Conservation (phyloP, 2,113 vertebrate species). For the Oxygymnocypris stewartii region DNA sequence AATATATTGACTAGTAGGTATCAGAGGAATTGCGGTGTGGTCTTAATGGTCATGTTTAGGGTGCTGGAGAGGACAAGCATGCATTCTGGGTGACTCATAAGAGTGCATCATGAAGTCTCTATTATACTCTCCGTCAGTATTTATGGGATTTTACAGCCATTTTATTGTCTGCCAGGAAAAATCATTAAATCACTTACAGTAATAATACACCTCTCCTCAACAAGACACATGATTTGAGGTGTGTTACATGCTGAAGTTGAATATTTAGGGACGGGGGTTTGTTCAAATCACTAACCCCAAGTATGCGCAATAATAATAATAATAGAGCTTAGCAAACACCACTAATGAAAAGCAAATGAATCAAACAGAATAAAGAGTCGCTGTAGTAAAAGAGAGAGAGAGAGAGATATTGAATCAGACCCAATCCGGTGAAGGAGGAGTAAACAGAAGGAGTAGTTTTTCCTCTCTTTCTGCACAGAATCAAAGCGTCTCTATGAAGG, state of each 20-base stretch:
- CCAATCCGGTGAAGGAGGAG: background rate
- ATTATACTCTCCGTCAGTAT: background rate
- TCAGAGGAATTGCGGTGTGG: no score
- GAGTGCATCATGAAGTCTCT: background rate
- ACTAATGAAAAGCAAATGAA: slow-evolving; percentile 4
- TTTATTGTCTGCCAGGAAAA: background rate
- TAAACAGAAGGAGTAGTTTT: background rate
- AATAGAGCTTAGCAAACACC: slow-evolving; percentile 12
- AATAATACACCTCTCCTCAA: slow-evolving; percentile 7
- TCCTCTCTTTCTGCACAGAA: background rate
- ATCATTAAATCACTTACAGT: background rate
- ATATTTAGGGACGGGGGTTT: background rate
- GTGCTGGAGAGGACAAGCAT: background rate
- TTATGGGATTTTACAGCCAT: background rate
- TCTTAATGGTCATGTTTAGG: background rate
- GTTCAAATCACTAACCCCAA: background rate
- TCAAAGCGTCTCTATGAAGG: slow-evolving; percentile 3
- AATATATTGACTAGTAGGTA: no score
- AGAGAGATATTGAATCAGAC: slow-evolving; percentile 21
- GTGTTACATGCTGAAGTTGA: slow-evolving; percentile 15
- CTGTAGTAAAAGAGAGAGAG: background rate
- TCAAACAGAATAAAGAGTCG: background rate
- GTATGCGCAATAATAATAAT: background rate
- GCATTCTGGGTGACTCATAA: background rate
- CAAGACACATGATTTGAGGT: slow-evolving; percentile 1